These are phyloP conservation scores for Myathropa florea DNA, from an alignment of 2,888 invertebrate species.

Conservation along the genomic window DNA sequence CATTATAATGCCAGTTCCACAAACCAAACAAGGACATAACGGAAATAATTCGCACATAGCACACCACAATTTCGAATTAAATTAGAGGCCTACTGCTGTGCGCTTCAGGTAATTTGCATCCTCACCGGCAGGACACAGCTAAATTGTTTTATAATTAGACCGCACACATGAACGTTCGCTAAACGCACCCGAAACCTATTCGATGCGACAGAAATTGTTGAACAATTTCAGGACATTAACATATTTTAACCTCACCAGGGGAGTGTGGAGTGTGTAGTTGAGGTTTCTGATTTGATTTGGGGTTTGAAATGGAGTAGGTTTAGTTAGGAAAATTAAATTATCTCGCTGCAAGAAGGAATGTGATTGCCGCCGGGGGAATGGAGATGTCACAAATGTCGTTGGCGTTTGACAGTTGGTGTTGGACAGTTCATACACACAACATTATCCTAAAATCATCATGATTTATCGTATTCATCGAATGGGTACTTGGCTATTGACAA, in stretches of 20 bases:
- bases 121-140: not conserved
- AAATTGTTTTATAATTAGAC: not conserved
- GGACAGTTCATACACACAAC: no score
- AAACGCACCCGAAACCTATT: not conserved
- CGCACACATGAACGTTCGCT: not conserved
- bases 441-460: no score
- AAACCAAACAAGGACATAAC: not conserved
- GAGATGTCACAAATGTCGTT: no score
- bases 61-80: not conserved
- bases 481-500: no score
- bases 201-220: not conserved
- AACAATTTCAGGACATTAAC: not conserved
- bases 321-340: no score
- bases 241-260: not conserved
- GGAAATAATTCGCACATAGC: not conserved
- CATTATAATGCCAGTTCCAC: not conserved
- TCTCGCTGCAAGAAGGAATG: no score
- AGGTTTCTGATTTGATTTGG: no score
- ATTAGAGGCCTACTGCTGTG: not conserved
- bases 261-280: no score
- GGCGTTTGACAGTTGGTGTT: no score
- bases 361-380: no score
- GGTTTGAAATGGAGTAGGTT: no score
- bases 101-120: not conserved
- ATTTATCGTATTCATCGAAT: no score